Conservation (phyloP, 2,113 vertebrate genomes). For the Salminus brasiliensis region DNA sequence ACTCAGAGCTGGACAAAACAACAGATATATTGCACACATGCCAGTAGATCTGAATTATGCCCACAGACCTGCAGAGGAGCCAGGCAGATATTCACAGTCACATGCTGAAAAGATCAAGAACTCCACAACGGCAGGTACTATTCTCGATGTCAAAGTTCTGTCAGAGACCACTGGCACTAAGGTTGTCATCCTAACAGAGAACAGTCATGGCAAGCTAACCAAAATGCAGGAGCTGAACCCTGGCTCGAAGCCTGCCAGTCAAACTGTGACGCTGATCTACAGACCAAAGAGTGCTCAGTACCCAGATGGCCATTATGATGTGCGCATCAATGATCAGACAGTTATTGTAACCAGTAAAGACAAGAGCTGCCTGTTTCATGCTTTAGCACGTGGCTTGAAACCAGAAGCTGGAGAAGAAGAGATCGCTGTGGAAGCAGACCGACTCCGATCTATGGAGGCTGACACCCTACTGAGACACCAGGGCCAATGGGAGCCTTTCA, state of each 20-base stretch:
- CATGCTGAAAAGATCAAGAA: conserved; percentile 35
- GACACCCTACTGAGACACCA: neutral
- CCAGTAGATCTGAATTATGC: neutral
- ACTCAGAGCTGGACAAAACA: conserved; percentile 11
- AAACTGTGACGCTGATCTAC: conserved; percentile 38
- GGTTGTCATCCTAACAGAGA: conserved; percentile 26
- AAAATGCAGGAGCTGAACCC: conserved; percentile 27
- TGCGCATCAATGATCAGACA: neutral
- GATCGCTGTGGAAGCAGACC: neutral
- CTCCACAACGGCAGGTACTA: neutral
- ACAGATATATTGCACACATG: conserved; percentile 15
- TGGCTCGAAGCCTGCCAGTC: neutral
- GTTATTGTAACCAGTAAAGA: neutral
- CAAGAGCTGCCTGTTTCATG: conserved; percentile 13
- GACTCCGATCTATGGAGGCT: neutral
- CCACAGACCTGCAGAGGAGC: neutral
- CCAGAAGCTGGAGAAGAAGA: neutral
- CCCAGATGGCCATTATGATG: conserved; percentile 44
- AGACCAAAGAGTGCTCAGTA: conserved; percentile 20
- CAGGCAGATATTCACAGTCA: neutral
- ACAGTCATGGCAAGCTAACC: neutral
- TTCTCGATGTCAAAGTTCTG: conserved; percentile 5
- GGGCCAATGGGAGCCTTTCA: no score
- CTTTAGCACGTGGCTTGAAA: conserved; percentile 28
- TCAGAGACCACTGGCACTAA: conserved; percentile 20